A percentile compares a stretch with the other conserved stretches of the same genome.
phyloP scores from a whole-genome alignment of 2,113 vertebrate genomes.

The Callorhinus ursinus region DNA sequence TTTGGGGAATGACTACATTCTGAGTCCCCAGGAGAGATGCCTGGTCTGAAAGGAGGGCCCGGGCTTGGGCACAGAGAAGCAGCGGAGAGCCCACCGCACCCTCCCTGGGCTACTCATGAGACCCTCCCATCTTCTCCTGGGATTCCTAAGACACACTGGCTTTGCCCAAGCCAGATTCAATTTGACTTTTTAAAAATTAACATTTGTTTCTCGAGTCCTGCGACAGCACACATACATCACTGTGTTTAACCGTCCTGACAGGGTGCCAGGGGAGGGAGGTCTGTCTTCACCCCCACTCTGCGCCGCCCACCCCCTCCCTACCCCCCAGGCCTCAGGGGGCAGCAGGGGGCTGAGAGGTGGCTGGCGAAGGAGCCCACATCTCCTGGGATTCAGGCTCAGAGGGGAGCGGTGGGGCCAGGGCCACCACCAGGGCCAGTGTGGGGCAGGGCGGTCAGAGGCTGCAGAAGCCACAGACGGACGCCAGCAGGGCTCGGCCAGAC shows the following conservation, averaged over 20 bases:
- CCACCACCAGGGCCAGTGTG: background rate
- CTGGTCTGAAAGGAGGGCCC: background rate
- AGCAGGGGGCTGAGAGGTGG: background rate
- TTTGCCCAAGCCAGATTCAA: background rate
- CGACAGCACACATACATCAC: accelerated
- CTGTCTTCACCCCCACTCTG: background rate
- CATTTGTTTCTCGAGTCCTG: background rate
- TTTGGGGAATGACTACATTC: background rate
- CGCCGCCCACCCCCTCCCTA: too few relatives aligned
- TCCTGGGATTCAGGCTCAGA: background rate
- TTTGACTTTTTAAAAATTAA: background rate
- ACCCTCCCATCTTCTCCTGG: background rate
- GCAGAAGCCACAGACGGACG: accelerated
- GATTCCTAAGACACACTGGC: background rate
- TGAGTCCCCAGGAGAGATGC: background rate
- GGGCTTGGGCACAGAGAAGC: background rate
- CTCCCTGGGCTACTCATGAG: background rate
- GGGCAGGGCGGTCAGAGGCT: background rate
- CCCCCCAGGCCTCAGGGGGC: too few relatives aligned
- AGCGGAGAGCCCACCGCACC: background rate
- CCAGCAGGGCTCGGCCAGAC: background rate
- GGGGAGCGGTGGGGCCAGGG: background rate
- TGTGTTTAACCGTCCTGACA: background rate
- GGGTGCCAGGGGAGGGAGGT: too few relatives aligned
- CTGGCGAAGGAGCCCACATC: background rate